phyloP scores from a whole-genome alignment of 1,140 invertebrate species.

The Brachystomella parvula region DNA sequence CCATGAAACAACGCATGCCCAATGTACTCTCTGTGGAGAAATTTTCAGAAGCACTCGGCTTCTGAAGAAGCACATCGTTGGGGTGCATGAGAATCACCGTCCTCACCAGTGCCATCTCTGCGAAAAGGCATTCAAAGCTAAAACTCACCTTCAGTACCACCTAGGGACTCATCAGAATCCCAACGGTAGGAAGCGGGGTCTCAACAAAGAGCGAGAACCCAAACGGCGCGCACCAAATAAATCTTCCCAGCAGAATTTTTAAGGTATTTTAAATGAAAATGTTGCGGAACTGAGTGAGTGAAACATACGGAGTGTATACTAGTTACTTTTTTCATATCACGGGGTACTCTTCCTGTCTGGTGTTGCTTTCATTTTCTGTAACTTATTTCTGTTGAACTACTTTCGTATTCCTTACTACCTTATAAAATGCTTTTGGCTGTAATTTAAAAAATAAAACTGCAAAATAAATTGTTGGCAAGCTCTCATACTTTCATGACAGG shows the following conservation, averaged over 20 bases:
- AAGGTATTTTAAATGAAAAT: neutral
- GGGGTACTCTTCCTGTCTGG: neutral
- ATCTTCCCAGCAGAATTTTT: neutral
- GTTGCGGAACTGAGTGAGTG: neutral
- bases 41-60: neutral
- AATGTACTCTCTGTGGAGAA: neutral
- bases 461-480: too few species aligned
- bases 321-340: neutral
- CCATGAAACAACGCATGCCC: neutral
- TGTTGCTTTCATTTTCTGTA: neutral
- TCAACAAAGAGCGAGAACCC: conserved; percentile 4
- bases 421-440: too few species aligned
- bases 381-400: neutral
- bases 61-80: neutral
- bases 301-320: neutral
- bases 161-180: conserved; percentile 12
- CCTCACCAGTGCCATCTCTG: neutral
- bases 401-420: neutral
- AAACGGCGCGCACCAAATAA: neutral
- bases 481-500: too few species aligned
- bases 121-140: conserved; percentile 2
- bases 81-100: neutral
- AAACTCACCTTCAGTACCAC: neutral
- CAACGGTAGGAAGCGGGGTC: neutral
- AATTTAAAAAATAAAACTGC: too few species aligned